phyloP scores from a whole-genome alignment of 2,888 invertebrate genomes.

The Meiosimyza decipiens region DNA sequence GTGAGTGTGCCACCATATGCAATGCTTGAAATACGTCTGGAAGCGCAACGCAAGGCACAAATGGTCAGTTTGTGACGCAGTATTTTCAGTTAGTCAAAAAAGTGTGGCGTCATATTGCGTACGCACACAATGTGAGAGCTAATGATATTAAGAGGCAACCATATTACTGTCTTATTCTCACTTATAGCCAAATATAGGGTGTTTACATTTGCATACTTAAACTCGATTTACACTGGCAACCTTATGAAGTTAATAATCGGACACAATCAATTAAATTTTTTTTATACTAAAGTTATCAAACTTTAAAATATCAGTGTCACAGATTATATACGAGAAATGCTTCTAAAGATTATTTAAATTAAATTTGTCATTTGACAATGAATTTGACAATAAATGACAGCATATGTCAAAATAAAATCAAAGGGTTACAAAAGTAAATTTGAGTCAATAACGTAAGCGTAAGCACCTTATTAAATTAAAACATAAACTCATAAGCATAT shows the following conservation, averaged over 20 bases:
- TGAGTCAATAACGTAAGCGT: background rate
- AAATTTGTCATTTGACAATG: no score
- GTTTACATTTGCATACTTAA: no score
- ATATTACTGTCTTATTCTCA: no score
- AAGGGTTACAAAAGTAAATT: background rate
- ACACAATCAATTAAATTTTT: background rate
- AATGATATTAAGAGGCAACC: background rate
- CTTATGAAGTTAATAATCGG: no score
- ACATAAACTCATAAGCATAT: slow-evolving; percentile 10
- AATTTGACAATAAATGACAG: no score
- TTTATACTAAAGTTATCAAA: no score
- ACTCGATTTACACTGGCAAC: no score
- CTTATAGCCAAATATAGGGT: no score
- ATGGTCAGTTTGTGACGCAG: slow-evolving; percentile 65
- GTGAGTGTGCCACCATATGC: slow-evolving; percentile 66
- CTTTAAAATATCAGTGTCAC: no score
- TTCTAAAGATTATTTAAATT: no score
- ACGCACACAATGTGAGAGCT: slow-evolving; percentile 61
- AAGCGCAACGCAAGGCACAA: slow-evolving; percentile 64
- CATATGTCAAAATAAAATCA: background rate
- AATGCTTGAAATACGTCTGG: slow-evolving; percentile 64
- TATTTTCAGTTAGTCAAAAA: slow-evolving; percentile 64
- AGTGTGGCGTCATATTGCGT: slow-evolving; percentile 55
- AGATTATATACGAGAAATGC: no score
- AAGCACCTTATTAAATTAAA: background rate